Evolutionary conservation across 2,797 vertebrate species (phyloP).

Genomic region (Rhinoraja longicauda): DNA sequence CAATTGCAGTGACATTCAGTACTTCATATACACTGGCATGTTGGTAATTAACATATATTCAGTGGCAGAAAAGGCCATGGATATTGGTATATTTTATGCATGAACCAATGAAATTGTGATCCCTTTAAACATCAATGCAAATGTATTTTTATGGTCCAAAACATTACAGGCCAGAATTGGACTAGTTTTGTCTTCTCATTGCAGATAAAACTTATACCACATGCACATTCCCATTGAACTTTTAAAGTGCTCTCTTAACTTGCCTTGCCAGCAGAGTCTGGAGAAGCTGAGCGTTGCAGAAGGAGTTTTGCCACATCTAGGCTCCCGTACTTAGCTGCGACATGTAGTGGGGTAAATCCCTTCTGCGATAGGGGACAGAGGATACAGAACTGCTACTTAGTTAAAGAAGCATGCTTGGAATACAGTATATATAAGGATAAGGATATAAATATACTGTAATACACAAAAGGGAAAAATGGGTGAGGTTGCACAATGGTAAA

Average conservation of each 20-base stretch:
- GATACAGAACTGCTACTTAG: conserved; percentile 37
- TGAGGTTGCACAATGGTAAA: conserved; percentile 8
- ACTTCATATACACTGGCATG: background rate
- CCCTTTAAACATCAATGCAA: conserved; percentile 24
- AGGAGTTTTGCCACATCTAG: conserved; percentile 90
- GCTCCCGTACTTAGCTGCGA: conserved; percentile 92
- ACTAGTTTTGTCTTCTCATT: background rate
- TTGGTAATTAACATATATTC: background rate
- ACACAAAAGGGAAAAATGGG: background rate
- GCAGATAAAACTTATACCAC: background rate
- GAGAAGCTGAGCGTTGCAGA: conserved; percentile 75
- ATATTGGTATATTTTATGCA: conserved; percentile 7
- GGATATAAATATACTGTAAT: conserved; percentile 18
- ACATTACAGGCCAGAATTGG: background rate
- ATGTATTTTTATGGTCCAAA: background rate
- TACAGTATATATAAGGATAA: conserved; percentile 14
- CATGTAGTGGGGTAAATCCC: conserved; percentile 92
- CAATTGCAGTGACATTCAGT: background rate
- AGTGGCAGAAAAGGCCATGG: background rate
- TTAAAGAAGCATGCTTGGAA: conserved; percentile 27
- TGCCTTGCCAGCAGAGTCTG: conserved; percentile 90
- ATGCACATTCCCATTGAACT: conserved; percentile 21
- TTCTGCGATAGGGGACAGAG: conserved; percentile 64
- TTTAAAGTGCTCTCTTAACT: conserved; percentile 9
- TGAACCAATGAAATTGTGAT: background rate